Evolutionary conservation across 1,140 invertebrate genomes (phyloP).

Genomic region (Pogonognathellus flavescens): DNA sequence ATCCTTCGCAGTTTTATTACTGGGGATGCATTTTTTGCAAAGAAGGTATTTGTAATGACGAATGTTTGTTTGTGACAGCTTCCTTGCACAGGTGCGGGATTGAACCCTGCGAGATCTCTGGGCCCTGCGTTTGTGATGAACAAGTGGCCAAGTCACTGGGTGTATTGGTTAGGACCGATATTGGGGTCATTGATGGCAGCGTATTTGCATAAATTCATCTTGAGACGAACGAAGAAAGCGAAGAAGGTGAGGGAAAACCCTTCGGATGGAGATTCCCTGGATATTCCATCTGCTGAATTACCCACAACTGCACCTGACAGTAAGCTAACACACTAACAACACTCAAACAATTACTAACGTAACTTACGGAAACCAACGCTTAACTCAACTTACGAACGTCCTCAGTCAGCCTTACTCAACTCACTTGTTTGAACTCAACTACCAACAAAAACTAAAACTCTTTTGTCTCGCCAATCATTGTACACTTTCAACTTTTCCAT

Average conservation of each 20-base stretch:
- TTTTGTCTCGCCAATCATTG: no score
- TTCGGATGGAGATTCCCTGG: slow-evolving; percentile 66
- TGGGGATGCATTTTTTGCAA: no score
- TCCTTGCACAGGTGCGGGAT: slow-evolving; percentile 71
- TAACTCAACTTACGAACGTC: not conserved
- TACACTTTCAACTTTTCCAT: no score
- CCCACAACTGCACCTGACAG: slow-evolving; percentile 64
- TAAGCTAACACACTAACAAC: slow-evolving; percentile 58
- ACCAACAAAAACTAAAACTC: no score
- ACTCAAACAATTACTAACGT: slow-evolving; percentile 19
- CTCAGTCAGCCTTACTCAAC: not conserved
- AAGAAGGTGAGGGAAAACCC: slow-evolving; percentile 64
- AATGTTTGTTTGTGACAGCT: slow-evolving; percentile 66
- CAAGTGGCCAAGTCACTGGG: slow-evolving; percentile 72
- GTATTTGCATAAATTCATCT: slow-evolving; percentile 63
- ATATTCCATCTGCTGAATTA: slow-evolving; percentile 62
- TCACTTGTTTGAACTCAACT: no score
- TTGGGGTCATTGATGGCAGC: slow-evolving; percentile 61
- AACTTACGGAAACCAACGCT: slow-evolving; percentile 13
- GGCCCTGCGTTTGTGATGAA: slow-evolving; percentile 72
- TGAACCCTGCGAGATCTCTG: slow-evolving; percentile 73
- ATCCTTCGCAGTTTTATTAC: no score
- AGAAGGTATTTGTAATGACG: no score
- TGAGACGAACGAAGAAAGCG: slow-evolving; percentile 51
- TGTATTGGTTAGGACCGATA: slow-evolving; percentile 60